Percentiles rank a stretch among this genome's conserved stretches.
These are phyloP conservation scores for Bombyx mori DNA, from an alignment of 1,140 invertebrate genomes.

Conservation along the genomic window ASM3026992v2 NC_085115.1:11561001-11561500, in stretches of 20 bases:
- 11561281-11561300: slow-evolving; percentile 36
- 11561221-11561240: slow-evolving; percentile 63
- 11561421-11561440: too few species aligned
- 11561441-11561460: neutral
- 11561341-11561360: too few species aligned
- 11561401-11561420: too few species aligned
- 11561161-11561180: slow-evolving; percentile 57
- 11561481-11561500: slow-evolving; percentile 18
- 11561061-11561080: slow-evolving; percentile 53
- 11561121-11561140: slow-evolving; percentile 54
- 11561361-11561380: too few species aligned
- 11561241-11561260: slow-evolving; percentile 49
- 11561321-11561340: neutral
- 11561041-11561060: slow-evolving; percentile 66
- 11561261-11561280: slow-evolving; percentile 70
- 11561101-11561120: slow-evolving; percentile 33
- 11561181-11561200: slow-evolving; percentile 54
- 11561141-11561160: slow-evolving; percentile 64
- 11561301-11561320: neutral
- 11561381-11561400: too few species aligned
- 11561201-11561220: slow-evolving; percentile 54
- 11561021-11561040: slow-evolving; percentile 62
- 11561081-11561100: slow-evolving; percentile 36
- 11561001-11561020: slow-evolving; percentile 67
- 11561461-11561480: slow-evolving; percentile 13